Percentiles rank a stretch among this genome's conserved stretches.
Evolutionary conservation across 2,113 vertebrate genomes (phyloP).

Genomic region (Montifringilla adamsi): DNA sequence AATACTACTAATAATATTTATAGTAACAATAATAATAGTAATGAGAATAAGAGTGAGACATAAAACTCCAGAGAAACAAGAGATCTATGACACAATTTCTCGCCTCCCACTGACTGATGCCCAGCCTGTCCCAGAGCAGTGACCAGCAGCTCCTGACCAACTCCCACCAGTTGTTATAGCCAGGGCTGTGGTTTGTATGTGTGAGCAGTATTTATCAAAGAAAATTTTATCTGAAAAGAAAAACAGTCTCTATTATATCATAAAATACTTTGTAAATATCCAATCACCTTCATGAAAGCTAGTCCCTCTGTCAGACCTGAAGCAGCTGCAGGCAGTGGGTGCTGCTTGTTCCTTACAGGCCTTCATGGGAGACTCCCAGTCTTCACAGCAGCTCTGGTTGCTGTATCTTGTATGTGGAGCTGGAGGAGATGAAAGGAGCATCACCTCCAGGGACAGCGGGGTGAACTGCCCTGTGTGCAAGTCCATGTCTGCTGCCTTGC

Average conservation of each 20-base stretch:
- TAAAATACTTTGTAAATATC: background rate
- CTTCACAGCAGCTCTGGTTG: background rate
- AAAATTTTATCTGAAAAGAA: background rate
- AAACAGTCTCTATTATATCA: background rate
- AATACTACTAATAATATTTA: background rate
- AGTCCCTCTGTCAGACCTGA: background rate
- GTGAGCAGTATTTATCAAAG: background rate
- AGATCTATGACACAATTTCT: background rate
- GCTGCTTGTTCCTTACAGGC: background rate
- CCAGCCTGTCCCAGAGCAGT: background rate
- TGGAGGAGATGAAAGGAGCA: background rate
- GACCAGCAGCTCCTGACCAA: background rate
- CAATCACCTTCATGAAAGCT: background rate
- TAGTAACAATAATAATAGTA: too few species aligned
- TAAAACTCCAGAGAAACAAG: background rate
- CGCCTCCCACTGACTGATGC: background rate
- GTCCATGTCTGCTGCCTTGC: background rate
- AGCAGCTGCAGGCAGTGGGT: background rate
- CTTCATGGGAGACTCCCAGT: background rate
- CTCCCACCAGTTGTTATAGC: background rate
- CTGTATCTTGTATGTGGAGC: background rate
- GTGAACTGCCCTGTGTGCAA: background rate
- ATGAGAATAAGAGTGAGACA: background rate
- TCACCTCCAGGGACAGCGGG: too few species aligned
- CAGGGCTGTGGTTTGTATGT: background rate